A percentile compares a stretch with the other conserved stretches of the same genome.
Evolutionary conservation across 2,797 vertebrate genomes (phyloP).

Genomic region (Pampus argenteus): DNA sequence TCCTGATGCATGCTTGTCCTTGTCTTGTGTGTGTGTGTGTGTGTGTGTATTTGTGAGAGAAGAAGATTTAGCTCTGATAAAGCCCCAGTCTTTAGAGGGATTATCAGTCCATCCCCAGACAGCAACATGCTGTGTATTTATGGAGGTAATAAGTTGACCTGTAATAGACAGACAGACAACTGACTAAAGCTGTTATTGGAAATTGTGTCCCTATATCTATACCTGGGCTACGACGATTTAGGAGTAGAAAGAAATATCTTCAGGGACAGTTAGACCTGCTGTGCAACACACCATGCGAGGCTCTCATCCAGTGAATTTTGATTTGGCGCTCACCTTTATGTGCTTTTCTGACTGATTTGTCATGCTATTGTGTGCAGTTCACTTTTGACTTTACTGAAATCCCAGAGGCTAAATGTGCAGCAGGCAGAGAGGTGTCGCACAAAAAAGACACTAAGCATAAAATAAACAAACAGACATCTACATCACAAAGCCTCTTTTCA

Average conservation of each 20-base stretch:
- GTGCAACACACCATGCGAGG: slow-evolving; percentile 37
- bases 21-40: slow-evolving; percentile 40
- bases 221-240: slow-evolving; percentile 39
- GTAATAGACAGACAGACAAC: slow-evolving; percentile 75
- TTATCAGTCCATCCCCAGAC: slow-evolving; percentile 80
- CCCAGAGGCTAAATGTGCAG: slow-evolving; percentile 43
- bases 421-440: slow-evolving; percentile 18
- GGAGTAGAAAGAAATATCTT: slow-evolving; percentile 54
- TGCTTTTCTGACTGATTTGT: slow-evolving; percentile 58
- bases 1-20: slow-evolving; percentile 43
- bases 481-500: slow-evolving; percentile 6
- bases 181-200: slow-evolving; percentile 70
- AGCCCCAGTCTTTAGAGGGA: slow-evolving; percentile 75
- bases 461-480: slow-evolving; percentile 16
- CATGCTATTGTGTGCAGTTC: slow-evolving; percentile 46
- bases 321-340: slow-evolving; percentile 53
- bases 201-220: slow-evolving; percentile 57
- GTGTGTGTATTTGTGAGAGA: slow-evolving; percentile 27
- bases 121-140: slow-evolving; percentile 81
- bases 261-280: slow-evolving; percentile 42
- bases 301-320: slow-evolving; percentile 62
- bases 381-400: slow-evolving; percentile 25
- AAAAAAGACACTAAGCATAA: slow-evolving; percentile 29
- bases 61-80: slow-evolving; percentile 82
- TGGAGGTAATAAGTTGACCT: slow-evolving; percentile 80